Base-by-base conservation (phyloP, 2,888 invertebrate genomes). In the Diabrotica balteata region DNA sequence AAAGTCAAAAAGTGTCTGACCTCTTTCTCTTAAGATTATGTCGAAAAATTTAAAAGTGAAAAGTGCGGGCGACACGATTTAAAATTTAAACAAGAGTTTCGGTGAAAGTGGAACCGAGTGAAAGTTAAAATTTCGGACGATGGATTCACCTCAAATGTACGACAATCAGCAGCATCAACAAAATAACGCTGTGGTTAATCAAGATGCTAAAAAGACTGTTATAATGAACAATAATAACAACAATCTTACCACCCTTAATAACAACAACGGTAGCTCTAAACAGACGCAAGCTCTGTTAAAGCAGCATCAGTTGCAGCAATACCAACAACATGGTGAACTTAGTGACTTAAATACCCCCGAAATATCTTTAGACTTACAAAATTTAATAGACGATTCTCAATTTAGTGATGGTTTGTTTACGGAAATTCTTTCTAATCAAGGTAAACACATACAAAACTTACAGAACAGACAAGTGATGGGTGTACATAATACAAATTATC, bases 331-430 rank as follows among this genome's bases (percentile, higher is more conserved):
- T 42, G 87, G 87, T 53, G 95, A 96, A 81, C 86, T 96, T 71
- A 93, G 93, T 81, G 96, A 96, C 83, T 88, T 97, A 79, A 95
- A 95, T 83, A 93, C 93, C 67, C 94, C 95, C 75, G 97, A 97
- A 85, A 95, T 96, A 83, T 94, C 95, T 73, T 87, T 97, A 80
- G 96, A 97, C 81, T 87, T 97, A 74, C 95, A 96, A 81, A 93
- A 94, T 84, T 88, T 97, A 79, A 96, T 97, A 81, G 95, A 96
- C 85, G 96, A 96, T 83, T 87, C 88, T 45, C 94, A 95, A 85
- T 95, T 96, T 85, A 90, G 92, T 78, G 94, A 95, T 77, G 93
- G 93, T 47, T 87, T 96, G 52, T 92, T 96, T 84, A 91, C 90
- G 77, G 96, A 96, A 81, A 94, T 96, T 82, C 87, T 95, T 32